These are phyloP conservation scores for Lasioglossum pauxillum DNA, from an alignment of 2,888 invertebrate species.

Conservation along the genomic window DNA sequence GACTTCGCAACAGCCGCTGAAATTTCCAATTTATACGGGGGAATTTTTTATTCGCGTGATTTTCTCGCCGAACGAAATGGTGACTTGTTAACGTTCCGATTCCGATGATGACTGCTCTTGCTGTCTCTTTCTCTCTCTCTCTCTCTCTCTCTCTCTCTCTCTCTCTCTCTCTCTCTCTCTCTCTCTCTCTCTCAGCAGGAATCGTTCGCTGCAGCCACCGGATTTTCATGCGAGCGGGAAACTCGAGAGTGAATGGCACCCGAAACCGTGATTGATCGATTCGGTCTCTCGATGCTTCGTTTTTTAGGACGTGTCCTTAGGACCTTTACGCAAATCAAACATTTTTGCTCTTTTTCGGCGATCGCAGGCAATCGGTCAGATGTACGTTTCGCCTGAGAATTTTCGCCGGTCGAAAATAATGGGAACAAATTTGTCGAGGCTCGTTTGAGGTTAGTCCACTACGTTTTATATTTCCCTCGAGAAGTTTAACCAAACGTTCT, in stretches of 20 bases:
- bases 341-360: not conserved
- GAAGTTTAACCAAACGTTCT: not conserved
- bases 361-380: not conserved
- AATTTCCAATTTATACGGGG: not conserved
- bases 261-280: constrained; percentile 5
- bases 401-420: not conserved
- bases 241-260: not conserved
- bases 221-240: not conserved
- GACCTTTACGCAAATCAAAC: not conserved
- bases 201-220: not conserved
- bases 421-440: not conserved
- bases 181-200: not conserved
- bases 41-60: not conserved
- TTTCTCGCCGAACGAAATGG: not conserved
- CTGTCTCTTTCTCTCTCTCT: not conserved
- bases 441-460: not conserved
- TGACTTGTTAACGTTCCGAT: not conserved
- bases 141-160: not conserved
- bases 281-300: not conserved
- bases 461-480: not conserved
- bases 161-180: not conserved
- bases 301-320: not conserved
- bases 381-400: not conserved
- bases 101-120: not conserved
- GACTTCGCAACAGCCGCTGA: not conserved